Base-by-base conservation (phyloP, 1,140 invertebrate genomes). In the Drosophila kanapiae region DNA sequence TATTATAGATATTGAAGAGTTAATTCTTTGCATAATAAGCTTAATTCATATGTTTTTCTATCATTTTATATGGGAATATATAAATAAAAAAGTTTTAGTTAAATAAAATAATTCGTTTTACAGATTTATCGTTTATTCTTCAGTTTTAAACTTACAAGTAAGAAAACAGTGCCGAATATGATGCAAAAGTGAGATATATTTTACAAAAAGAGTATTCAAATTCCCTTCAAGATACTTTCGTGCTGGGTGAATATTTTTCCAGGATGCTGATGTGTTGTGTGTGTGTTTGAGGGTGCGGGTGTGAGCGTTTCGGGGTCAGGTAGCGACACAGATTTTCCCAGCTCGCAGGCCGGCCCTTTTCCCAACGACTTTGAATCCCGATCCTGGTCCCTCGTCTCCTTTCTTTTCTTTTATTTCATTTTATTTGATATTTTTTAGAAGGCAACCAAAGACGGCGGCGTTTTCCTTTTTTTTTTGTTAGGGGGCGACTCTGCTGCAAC, bases 251-350 rank as follows among this genome's bases (percentile, higher is more conserved):
- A 54, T 37, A 37, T 38, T 38, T 54, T 38, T 38, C 27, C 42
- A 71, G 53, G 45, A 72, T 43, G 51, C 33, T 43, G 45, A n/a
- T 51, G 23, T 54, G 13, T 18, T 18, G 48, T 18, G 16, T 29
- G 9, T 18, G 31, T 23, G 33, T 49, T 40, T 43, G 58, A 77
- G 62, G 72, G 81, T 76, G 81, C 76, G 64, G 57, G 58, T 63
- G 65, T 56, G 76, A 63, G 51, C 57, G 10, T 57, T 38, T 29
- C 14, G 42, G 64, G 48, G 40, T 76, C 80, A 82, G 80, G 80
- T 82, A 82, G 75, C 58, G 49, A 14, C 68, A 59, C 72, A 63
- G 79, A 81, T 81, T 81, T 75, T 49, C 72, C 58, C 56, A 56
- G 60, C 37, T 48, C 45, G 14, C 33, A 56, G 40, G 48, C 51